Conservation (phyloP, 2,888 invertebrate species). For the Callosobruchus maculatus region DNA sequence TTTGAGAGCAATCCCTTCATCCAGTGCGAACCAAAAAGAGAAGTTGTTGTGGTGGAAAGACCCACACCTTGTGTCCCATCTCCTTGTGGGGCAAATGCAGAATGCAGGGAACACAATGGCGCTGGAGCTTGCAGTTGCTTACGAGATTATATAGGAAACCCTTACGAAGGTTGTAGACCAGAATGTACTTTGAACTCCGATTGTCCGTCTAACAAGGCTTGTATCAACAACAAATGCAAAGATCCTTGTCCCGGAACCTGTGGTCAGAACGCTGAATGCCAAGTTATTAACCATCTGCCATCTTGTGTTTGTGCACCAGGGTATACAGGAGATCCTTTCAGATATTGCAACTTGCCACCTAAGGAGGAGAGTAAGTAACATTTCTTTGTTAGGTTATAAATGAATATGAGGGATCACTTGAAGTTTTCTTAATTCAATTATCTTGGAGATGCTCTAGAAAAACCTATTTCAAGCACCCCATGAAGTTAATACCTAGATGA, state of each 20-base stretch:
- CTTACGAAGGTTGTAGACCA: conserved; percentile 60
- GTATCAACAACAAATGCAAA: conserved; percentile 59
- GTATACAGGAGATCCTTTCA: conserved; percentile 73
- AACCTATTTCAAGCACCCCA: too few relatives aligned
- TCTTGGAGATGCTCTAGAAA: too few relatives aligned
- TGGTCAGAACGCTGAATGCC: conserved; percentile 70
- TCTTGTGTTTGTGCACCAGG: conserved; percentile 66
- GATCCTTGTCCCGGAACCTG: conserved; percentile 71
- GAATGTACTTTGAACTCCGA: conserved; percentile 64
- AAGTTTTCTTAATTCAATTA: too few relatives aligned
- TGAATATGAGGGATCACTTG: too few relatives aligned
- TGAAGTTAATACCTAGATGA: too few relatives aligned
- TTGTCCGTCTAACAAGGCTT: conserved; percentile 63
- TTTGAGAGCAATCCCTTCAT: conserved; percentile 66
- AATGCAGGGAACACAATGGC: conserved; percentile 60
- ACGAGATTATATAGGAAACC: conserved; percentile 60
- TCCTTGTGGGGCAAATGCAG: conserved; percentile 69
- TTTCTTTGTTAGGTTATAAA: too few relatives aligned
- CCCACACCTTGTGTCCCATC: conserved; percentile 60
- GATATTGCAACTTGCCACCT: conserved; percentile 52
- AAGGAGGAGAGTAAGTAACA: conserved; percentile 32
- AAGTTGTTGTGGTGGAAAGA: conserved; percentile 28
- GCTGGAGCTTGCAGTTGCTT: conserved; percentile 59
- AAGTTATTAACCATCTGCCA: conserved; percentile 72
- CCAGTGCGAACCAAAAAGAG: conserved; percentile 47